Evolutionary conservation across 2,797 vertebrate species (phyloP).

Genomic region (Sebastes hubbsi): DNA sequence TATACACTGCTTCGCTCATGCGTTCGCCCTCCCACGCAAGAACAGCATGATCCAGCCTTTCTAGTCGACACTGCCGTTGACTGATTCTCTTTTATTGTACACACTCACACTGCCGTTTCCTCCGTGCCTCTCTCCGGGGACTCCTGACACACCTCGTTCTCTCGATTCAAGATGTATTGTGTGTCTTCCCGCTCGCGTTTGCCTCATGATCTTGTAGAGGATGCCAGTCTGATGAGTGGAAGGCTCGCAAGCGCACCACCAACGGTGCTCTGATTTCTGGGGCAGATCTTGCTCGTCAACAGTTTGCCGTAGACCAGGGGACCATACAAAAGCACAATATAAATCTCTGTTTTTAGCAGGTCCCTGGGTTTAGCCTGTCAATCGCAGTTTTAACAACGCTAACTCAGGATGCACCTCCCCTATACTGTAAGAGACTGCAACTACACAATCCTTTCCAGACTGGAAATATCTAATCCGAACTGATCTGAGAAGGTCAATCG

Average conservation of each 20-base stretch:
- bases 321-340: conserved; percentile 36
- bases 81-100: conserved; percentile 2
- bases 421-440: neutral
- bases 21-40: conserved; percentile 14
- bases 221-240: conserved; percentile 32
- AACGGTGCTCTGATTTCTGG: conserved; percentile 53
- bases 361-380: conserved; percentile 42
- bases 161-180: conserved; percentile 14
- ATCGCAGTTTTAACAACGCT: neutral
- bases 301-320: conserved; percentile 34
- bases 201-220: neutral
- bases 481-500: conserved; percentile 6
- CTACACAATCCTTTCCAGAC: neutral
- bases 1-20: conserved; percentile 7
- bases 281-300: conserved; percentile 37
- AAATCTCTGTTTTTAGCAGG: conserved; percentile 35
- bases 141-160: conserved; percentile 30
- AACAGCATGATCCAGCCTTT: conserved; percentile 14
- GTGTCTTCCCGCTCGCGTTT: neutral
- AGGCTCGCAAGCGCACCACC: conserved; percentile 21
- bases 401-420: conserved; percentile 13
- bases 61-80: neutral
- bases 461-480: conserved; percentile 9
- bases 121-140: neutral
- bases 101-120: neutral